A percentile compares a stretch with the other conserved stretches of the same genome.
Conservation (phyloP, 2,888 invertebrate species). For the Gibbula magus region DNA sequence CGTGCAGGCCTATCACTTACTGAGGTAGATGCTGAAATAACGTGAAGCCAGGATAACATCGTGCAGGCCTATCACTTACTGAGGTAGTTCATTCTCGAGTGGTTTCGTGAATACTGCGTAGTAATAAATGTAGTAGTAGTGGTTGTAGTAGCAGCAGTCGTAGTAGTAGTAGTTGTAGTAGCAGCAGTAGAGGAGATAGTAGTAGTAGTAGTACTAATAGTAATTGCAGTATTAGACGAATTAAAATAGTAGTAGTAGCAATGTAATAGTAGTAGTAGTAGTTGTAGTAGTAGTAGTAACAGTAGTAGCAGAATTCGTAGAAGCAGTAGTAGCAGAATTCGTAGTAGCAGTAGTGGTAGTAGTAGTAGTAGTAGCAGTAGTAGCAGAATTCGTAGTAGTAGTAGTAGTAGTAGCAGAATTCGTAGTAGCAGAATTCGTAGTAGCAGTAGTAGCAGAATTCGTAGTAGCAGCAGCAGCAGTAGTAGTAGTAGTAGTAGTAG, state of each 20-base stretch:
- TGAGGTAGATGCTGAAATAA: too few relatives aligned
- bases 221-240: not conserved
- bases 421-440: constrained; percentile 30
- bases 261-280: constrained; percentile 28
- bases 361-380: constrained; percentile 23
- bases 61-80: too few relatives aligned
- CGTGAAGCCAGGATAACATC: too few relatives aligned
- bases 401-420: constrained; percentile 34
- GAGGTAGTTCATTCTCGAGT: too few relatives aligned
- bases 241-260: too few relatives aligned
- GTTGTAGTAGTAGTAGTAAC: constrained; percentile 30
- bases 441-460: constrained; percentile 22
- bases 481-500: constrained; percentile 35
- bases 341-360: constrained; percentile 33
- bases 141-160: not conserved
- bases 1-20: too few relatives aligned
- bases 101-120: not conserved
- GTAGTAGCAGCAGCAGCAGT: constrained; percentile 35
- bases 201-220: constrained; percentile 28
- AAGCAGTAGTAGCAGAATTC: constrained; percentile 29
- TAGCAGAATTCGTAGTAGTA: constrained; percentile 28
- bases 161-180: constrained; percentile 28
- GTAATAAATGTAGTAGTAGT: constrained; percentile 28
- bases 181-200: constrained; percentile 32
- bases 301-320: constrained; percentile 32